Evolutionary conservation across 2,113 vertebrate species (phyloP), one percentile per base, ranked within the genome.

Genomic region (Hucho hucho): DNA sequence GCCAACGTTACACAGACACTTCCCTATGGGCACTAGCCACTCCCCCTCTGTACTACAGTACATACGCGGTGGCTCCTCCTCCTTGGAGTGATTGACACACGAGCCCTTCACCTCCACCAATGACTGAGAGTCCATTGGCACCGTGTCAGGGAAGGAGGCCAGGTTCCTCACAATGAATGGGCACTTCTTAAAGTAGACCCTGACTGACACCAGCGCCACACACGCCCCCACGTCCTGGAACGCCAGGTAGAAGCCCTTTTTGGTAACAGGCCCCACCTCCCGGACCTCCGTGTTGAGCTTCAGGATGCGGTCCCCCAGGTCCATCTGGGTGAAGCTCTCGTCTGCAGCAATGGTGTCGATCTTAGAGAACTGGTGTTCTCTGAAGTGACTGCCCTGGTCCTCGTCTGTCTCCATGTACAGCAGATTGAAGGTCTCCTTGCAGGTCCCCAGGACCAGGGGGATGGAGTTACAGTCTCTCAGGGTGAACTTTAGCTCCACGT

Each of bases 1-100:
- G 56, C 97, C 98, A 5, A 95, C 91, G 79, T 97, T 95, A 85
- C 98, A 99, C 26, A 96, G 91, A 80, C 98, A 99, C 92, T 97
- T 99, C 84, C 98, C 98, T 64, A 99, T 99, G 70, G 98, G 98
- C 70, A 99, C 98, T 1, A 99, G 95, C 98, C 98, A 99, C 90
- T 99, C 98, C 1, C 98, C 98, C 77, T 99, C 98, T 0, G 97
- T 98, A 85, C 97, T 99, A 92, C 98, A 99, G 91, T 98, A 99
- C 98, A 99, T 99, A 92, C 95, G 95, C 63, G 97, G 97, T 14
- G 95, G 93, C 65, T 99, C 97, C 84, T 98, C 97, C 87, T 98
- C 97, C 92, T 95, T 97, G 79, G 97, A 99, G 88, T 98, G 94
- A 88, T 99, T 99, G 91, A 99, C 97, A 77, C 97, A 99, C 69